Evolutionary conservation across 2,888 invertebrate species (phyloP), one percentile per base, ranked within the genome.

Genomic region (Acanthosepion pharaonis): DNA sequence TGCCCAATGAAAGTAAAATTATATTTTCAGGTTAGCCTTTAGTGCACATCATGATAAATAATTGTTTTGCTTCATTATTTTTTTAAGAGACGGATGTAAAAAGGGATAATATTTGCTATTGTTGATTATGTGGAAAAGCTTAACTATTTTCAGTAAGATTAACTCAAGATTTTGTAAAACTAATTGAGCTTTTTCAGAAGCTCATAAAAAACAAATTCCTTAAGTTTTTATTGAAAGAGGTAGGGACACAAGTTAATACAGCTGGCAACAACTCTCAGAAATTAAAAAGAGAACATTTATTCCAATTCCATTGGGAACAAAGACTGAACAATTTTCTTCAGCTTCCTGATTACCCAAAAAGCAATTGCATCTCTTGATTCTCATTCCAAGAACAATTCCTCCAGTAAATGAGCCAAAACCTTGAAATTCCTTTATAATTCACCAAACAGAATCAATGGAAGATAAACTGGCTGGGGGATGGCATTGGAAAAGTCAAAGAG

Each of bases 281-380:
- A 15, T 78, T 78, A 78, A 78, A 78, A 78, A 78, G 33, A n/a
- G 11, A n/a, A 78, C 78, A n/a, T n/a, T n/a, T 78, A 33, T 78
- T 78, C 5, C 6, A 64, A 64, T 64, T 78, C 78, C 18, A n/a
- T 78, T 33, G n/a, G 23, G 78, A 78, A 78, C n/a, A 78, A 78
- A 33, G 33, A 78, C n/a, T 11, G n/a, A 78, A 78, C 11, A n/a
- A n/a, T 78, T 23, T 59, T 59, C 55, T 55, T 20, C 5, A 59
- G 59, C 59, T 59, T 78, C n/a, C 33, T 78, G 78, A 78, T 78
- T 78, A 78, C n/a, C 59, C n/a, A 78, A n/a, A 78, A n/a, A 78
- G n/a, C 78, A 78, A 78, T 33, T 78, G 11, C 78, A 78, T 78
- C 33, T 78, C n/a, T 78, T n/a, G 33, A 1, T 33, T 33, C 78